Evolutionary conservation across 2,113 vertebrate genomes (phyloP), one percentile per base, ranked within the genome.

Genomic region (Caloenas nicobarica): DNA sequence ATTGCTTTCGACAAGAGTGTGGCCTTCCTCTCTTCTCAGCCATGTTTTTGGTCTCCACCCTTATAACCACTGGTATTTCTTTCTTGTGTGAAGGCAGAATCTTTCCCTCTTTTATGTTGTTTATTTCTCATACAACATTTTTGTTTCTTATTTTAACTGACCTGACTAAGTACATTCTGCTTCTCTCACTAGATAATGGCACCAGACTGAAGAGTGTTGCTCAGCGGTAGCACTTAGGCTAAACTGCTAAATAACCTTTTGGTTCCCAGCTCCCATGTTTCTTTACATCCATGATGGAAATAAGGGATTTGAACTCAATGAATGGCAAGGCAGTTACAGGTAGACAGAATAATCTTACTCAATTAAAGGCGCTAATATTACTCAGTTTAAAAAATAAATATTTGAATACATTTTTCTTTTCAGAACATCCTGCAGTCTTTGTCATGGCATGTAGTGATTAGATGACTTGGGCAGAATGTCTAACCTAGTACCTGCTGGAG

Each of bases 181-280:
- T 62, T 86, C 36, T 80, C 48, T 77, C 11, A 29, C 56, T 80
- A 54, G 31, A 26, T 28, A 81, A 56, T 14, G 33, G 12, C 13
- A 16, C 0, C 0, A 73, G 44, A 42, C 33, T 70, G 29, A 65
- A 91, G 64, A 74, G 17, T 42, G 48, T 60, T 0, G 0, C 50
- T 84, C 81, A 65, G 25, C 78, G 33, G 4, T 42, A 86, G 11
- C 36, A 66, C 36, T 61, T 81, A 53, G 13, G 64, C 46, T 82
- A 51, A 54, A 86, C 28, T 71, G 11, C 13, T 50, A 79, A 89
- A 65, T 50, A 53, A 60, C 23, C 5, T 6, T 78, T 69, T 61
- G 28, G 2, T 68, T 90, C 34, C 6, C 10, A 29, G 38, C 13
- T 88, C 9, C 13, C 5, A 7, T 24, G 16, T 68, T 92, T 88